phyloP scores from a whole-genome alignment of 2,113 vertebrate species.

The Brienomyrus longianalis region DNA sequence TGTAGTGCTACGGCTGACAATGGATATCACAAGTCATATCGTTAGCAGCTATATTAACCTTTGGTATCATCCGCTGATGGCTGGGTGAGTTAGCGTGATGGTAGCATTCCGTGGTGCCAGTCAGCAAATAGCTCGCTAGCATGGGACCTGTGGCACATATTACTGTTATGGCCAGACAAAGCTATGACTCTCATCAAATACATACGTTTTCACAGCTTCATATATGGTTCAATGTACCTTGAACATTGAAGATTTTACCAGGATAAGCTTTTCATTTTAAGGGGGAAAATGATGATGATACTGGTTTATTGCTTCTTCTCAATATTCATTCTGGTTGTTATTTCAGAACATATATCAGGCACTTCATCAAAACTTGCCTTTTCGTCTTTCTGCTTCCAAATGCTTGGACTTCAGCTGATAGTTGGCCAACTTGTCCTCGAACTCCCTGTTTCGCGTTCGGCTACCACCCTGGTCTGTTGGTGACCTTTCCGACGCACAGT shows the following conservation, averaged over 20 bases:
- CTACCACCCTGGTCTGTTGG: not conserved
- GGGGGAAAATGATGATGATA: not conserved
- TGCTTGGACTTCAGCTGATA: not conserved
- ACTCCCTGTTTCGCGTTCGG: not conserved
- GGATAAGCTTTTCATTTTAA: not conserved
- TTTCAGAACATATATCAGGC: not conserved
- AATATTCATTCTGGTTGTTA: not conserved
- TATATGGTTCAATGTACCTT: not conserved
- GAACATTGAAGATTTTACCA: not conserved
- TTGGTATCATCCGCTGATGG: not conserved
- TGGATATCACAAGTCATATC: not conserved
- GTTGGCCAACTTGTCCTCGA: not conserved
- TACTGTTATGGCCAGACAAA: not conserved
- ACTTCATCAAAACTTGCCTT: not conserved
- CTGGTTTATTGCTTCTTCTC: not conserved
- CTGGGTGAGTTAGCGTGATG: not conserved
- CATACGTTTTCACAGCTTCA: not conserved
- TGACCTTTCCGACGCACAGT: not conserved
- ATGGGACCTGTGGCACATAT: not conserved
- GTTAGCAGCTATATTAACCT: constrained; percentile 13
- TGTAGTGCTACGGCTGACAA: not conserved
- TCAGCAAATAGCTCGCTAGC: not conserved
- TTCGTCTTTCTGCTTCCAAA: not conserved
- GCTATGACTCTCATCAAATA: not conserved
- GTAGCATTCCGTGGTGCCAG: not conserved